A percentile compares a stretch with the other conserved stretches of the same genome.
Evolutionary conservation across 2,888 invertebrate species (phyloP).

Genomic region (Megaustenia siamemsis): DNA sequence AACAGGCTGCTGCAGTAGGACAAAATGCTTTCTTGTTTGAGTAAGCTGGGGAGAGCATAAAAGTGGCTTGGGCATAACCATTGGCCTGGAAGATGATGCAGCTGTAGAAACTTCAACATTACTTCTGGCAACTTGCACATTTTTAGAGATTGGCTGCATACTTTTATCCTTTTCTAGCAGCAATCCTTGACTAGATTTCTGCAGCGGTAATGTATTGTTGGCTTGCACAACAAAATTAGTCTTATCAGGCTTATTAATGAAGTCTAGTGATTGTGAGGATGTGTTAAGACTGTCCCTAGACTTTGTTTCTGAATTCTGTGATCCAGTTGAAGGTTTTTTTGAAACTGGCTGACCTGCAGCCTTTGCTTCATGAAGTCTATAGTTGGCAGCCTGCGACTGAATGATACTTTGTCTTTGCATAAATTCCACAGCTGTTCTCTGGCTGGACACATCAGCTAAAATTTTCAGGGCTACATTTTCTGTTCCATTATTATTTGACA

Average conservation of each 20-base stretch:
- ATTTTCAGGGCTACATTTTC: conserved; percentile 71
- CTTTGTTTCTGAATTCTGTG: background rate
- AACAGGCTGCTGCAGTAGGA: background rate
- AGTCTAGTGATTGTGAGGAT: background rate
- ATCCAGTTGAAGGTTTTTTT: background rate
- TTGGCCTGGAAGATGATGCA: background rate
- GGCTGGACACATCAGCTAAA: conserved; percentile 70
- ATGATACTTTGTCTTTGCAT: conserved; percentile 70
- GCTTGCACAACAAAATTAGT: background rate
- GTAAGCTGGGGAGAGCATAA: conserved; percentile 2
- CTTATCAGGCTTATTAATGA: background rate
- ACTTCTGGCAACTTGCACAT: background rate
- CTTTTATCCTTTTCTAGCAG: background rate
- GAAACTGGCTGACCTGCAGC: background rate
- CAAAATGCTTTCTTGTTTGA: background rate
- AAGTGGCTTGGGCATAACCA: background rate
- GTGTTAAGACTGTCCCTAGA: background rate
- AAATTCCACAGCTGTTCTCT: conserved; percentile 69
- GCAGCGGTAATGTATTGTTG: background rate
- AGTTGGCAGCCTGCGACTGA: conserved; percentile 63
- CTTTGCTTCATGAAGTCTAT: conserved; percentile 54
- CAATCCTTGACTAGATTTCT: background rate
- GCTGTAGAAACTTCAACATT: background rate
- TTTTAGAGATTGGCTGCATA: background rate
- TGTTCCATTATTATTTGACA: background rate